These are phyloP conservation scores for Melinaea marsaeus DNA, from an alignment of 2,888 invertebrate genomes.

Conservation along the genomic window DNA sequence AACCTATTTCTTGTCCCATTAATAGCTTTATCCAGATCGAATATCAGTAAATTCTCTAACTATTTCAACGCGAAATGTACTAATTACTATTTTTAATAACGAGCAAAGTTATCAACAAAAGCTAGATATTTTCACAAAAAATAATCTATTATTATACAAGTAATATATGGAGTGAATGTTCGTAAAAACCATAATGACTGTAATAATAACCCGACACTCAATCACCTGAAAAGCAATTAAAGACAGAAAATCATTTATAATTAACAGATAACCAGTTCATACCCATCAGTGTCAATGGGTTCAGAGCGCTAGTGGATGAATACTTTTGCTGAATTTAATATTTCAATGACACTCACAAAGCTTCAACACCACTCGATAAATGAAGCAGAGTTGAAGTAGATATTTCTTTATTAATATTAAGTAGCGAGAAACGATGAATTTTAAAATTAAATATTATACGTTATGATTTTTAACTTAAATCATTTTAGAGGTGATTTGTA, in stretches of 20 bases:
- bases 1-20: too few relatives aligned
- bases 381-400: too few relatives aligned
- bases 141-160: slow-evolving; percentile 27
- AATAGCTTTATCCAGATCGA: too few relatives aligned
- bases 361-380: not conserved
- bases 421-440: too few relatives aligned
- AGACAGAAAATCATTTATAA: slow-evolving; percentile 17
- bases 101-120: too few relatives aligned
- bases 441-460: too few relatives aligned
- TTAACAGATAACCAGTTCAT: slow-evolving; percentile 16
- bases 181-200: slow-evolving; percentile 10
- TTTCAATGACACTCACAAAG: not conserved
- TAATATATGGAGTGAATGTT: too few relatives aligned
- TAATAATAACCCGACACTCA: slow-evolving; percentile 21
- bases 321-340: not conserved
- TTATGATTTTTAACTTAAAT: too few relatives aligned
- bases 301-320: not conserved
- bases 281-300: not conserved
- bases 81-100: not conserved
- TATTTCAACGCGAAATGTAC: not conserved
- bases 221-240: slow-evolving; percentile 20
- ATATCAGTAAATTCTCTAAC: too few relatives aligned
- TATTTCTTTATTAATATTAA: too few relatives aligned
- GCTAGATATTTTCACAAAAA: too few relatives aligned
- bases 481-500: too few relatives aligned